Percentiles rank a stretch among this genome's conserved stretches.
These are phyloP conservation scores for Baronia brevicornis DNA, from an alignment of 2,888 invertebrate genomes.

Conservation along the genomic window DNA sequence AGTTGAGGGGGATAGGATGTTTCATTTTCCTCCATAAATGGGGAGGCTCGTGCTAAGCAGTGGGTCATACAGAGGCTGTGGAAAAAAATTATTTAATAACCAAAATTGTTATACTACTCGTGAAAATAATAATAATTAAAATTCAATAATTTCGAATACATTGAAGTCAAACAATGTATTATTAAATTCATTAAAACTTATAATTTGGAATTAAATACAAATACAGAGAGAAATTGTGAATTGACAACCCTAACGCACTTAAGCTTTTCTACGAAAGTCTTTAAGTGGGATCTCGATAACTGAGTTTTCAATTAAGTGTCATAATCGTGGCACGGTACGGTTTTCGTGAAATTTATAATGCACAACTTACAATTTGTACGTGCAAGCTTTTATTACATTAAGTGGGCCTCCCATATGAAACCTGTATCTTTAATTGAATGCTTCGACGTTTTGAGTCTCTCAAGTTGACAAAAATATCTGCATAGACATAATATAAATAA, in stretches of 20 bases:
- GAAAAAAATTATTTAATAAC: too few relatives aligned
- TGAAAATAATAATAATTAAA: too few relatives aligned
- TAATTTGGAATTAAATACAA: too few relatives aligned
- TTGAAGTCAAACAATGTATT: too few relatives aligned
- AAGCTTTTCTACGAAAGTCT: constrained; percentile 62
- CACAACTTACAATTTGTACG: constrained; percentile 53
- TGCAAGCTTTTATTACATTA: constrained; percentile 46
- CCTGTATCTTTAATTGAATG: constrained; percentile 21
- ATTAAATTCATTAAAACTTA: too few relatives aligned
- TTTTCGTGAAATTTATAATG: constrained; percentile 63
- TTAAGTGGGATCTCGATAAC: constrained; percentile 56
- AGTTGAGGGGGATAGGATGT: too few relatives aligned
- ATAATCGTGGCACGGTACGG: constrained; percentile 50
- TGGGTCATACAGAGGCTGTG: too few relatives aligned
- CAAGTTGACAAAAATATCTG: constrained; percentile 1
- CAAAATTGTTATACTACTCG: too few relatives aligned
- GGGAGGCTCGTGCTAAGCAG: too few relatives aligned
- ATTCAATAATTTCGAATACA: too few relatives aligned
- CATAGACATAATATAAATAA: constrained; percentile 3
- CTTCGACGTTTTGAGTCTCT: constrained; percentile 8
- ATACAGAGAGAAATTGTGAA: too few relatives aligned
- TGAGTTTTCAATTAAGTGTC: constrained; percentile 71
- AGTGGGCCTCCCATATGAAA: constrained; percentile 26
- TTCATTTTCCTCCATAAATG: too few relatives aligned
- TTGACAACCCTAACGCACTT: constrained; percentile 36